A percentile compares a stretch with the other conserved stretches of the same genome.
phyloP scores from a whole-genome alignment of 1,140 invertebrate species.

The Drosophila nigromelanica region DNA sequence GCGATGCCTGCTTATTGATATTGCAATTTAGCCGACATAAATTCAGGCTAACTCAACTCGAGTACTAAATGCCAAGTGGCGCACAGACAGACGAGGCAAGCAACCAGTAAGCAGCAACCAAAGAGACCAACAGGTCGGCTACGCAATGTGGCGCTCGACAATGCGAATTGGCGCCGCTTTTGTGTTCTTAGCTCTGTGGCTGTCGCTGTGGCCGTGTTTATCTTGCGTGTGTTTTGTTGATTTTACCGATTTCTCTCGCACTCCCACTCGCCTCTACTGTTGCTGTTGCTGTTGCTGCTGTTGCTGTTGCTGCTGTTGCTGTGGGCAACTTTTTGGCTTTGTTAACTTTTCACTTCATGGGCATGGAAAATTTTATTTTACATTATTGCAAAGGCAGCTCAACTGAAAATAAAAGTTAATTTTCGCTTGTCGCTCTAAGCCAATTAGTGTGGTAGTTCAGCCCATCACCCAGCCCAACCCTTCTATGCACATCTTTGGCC shows the following conservation, averaged over 20 bases:
- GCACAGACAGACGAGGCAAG: constrained; percentile 17
- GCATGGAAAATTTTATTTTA: constrained; percentile 69
- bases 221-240: constrained; percentile 79
- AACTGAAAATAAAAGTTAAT: constrained; percentile 77
- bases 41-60: constrained; percentile 35
- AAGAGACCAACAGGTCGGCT: constrained; percentile 43
- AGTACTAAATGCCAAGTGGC: constrained; percentile 18
- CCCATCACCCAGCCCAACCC: background rate
- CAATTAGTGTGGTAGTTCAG: constrained; percentile 66
- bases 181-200: constrained; percentile 23
- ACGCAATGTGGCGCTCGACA: constrained; percentile 39
- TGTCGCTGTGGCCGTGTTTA: constrained; percentile 48
- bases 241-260: constrained; percentile 72
- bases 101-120: constrained; percentile 1
- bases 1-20: constrained; percentile 59
- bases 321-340: constrained; percentile 58
- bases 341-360: constrained; percentile 65
- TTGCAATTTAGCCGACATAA: constrained; percentile 70
- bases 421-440: constrained; percentile 81
- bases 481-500: background rate
- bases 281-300: constrained; percentile 15
- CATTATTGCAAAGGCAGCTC: constrained; percentile 54
- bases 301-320: constrained; percentile 34
- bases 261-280: background rate
- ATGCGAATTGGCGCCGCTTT: constrained; percentile 25